Conservation (phyloP, 2,113 vertebrate species). For the Vireo altiloquus region DNA sequence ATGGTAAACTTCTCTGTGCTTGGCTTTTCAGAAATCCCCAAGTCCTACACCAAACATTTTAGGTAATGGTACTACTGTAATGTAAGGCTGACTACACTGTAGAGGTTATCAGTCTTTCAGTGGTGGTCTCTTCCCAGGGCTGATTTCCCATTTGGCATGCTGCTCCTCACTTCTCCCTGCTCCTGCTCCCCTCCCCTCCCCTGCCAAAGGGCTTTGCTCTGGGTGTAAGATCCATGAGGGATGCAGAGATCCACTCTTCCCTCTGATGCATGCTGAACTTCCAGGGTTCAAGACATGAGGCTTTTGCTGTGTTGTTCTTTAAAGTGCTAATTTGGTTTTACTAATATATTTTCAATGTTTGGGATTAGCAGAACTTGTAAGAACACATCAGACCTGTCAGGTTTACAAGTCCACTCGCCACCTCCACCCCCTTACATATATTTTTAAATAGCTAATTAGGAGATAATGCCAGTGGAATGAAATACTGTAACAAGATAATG, state of each 20-base stretch:
- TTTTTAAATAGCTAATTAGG: constrained; percentile 57
- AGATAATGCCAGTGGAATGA: constrained; percentile 26
- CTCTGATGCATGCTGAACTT: neutral
- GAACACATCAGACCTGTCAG: constrained; percentile 19
- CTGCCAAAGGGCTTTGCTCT: neutral
- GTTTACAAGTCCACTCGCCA: neutral
- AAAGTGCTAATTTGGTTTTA: neutral
- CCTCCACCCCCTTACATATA: constrained; percentile 29
- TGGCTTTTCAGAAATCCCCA: neutral
- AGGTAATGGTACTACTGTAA: neutral
- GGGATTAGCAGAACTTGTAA: constrained; percentile 39
- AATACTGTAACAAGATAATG: constrained; percentile 42
- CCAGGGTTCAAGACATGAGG: neutral
- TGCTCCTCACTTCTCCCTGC: neutral
- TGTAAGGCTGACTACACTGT: neutral
- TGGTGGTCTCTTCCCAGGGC: neutral
- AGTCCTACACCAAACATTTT: neutral
- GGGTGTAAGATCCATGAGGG: neutral
- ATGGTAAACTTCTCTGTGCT: neutral
- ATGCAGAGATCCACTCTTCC: too few relatives aligned
- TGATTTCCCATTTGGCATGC: neutral
- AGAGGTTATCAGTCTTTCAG: neutral
- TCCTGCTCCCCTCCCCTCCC: neutral
- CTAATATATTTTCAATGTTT: neutral
- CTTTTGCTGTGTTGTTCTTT: neutral